phyloP scores from a whole-genome alignment of 37 sponge, comb jelly and placozoan species.

The Cliona cf. orientalis region DNA sequence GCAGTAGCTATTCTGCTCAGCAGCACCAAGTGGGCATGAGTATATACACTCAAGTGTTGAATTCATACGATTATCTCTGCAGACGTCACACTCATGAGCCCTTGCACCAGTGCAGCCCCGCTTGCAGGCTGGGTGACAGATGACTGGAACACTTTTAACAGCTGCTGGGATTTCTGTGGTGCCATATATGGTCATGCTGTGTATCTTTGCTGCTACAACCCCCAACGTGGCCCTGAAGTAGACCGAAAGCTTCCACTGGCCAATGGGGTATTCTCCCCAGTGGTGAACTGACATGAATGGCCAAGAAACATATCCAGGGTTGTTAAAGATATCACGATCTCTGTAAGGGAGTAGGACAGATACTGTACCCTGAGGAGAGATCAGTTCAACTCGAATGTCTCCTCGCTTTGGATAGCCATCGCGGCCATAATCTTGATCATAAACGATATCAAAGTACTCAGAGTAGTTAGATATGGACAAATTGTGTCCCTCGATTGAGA shows the following conservation, averaged over 20 bases:
- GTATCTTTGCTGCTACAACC: conserved; percentile 10
- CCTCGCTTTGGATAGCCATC: too few species aligned
- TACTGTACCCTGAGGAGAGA: too few species aligned
- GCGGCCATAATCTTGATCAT: too few species aligned
- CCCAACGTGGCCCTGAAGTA: conserved; percentile 34
- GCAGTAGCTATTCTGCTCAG: too few species aligned
- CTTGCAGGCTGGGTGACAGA: conserved; percentile 54
- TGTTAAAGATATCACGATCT: conserved; percentile 43
- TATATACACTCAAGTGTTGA: conserved; percentile 51
- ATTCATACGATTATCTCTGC: conserved; percentile 14
- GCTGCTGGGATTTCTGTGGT: conserved; percentile 40
- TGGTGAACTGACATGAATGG: conserved; percentile 87
- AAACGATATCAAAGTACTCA: too few species aligned
- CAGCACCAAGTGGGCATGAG: conserved; percentile 43
- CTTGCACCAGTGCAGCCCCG: conserved; percentile 53
- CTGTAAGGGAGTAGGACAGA: conserved; percentile 69
- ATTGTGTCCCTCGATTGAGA: too few species aligned
- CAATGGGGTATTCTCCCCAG: conserved; percentile 83
- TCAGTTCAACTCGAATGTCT: too few species aligned
- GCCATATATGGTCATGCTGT: conserved; percentile 51
- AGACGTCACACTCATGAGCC: conserved; percentile 35
- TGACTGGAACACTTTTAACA: conserved; percentile 42
- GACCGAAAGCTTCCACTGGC: conserved; percentile 67
- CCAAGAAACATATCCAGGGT: conserved; percentile 68
- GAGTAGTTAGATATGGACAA: too few species aligned